Evolutionary conservation across 2,113 vertebrate species (phyloP).

Genomic region (Eleginops maclovinus): DNA sequence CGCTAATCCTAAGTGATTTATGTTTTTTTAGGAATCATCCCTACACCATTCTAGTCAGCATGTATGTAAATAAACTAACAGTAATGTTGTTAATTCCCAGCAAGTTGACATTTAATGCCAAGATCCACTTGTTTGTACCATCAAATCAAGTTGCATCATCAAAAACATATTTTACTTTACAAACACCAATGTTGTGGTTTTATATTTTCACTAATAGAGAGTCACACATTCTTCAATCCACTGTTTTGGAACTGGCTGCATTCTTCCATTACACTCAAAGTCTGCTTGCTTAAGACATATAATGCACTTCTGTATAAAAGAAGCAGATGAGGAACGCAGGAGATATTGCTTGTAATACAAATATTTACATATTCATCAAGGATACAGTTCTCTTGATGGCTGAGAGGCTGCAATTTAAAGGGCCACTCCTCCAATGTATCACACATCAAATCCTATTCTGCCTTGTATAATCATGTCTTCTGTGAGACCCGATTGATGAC

Average conservation of each 20-base stretch:
- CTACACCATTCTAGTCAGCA: no score
- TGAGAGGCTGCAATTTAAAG: background rate
- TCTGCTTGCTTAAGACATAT: background rate
- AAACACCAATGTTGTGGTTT: background rate
- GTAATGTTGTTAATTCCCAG: no score
- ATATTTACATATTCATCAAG: conserved; percentile 26
- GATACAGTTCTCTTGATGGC: conserved; percentile 13
- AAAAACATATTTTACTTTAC: background rate
- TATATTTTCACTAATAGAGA: conserved; percentile 17
- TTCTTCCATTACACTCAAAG: conserved; percentile 31
- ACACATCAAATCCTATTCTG: background rate
- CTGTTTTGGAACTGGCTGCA: conserved; percentile 13
- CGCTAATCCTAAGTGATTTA: no score
- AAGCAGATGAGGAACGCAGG: conserved; percentile 10
- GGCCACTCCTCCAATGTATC: background rate
- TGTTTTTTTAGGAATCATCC: no score
- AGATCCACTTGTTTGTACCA: no score
- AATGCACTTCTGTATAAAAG: conserved; percentile 24
- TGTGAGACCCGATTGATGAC: background rate
- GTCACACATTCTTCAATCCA: conserved; percentile 3
- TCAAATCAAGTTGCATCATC: no score
- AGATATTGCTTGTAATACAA: conserved; percentile 27
- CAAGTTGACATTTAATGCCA: no score
- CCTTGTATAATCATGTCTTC: background rate
- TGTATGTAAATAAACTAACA: no score